A percentile compares a stretch with the other conserved stretches of the same genome.
phyloP scores from a whole-genome alignment of 2,113 vertebrate species.

The Tenrec ecaudatus region DNA sequence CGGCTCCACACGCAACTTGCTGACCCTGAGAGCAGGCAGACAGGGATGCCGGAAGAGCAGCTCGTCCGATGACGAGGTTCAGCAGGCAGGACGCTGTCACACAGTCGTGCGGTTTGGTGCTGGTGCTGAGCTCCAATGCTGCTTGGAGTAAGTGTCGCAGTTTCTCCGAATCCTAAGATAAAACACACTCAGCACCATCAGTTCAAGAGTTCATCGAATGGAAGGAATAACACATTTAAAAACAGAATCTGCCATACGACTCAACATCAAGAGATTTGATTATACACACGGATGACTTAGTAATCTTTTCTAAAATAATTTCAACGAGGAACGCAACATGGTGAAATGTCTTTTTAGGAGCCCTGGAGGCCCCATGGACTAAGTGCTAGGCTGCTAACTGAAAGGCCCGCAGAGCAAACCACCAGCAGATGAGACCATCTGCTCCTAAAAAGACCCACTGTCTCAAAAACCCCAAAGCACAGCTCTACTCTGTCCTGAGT shows the following conservation, averaged over 20 bases:
- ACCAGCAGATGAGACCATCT: no score
- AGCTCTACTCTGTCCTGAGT: no score
- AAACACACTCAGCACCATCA: slow-evolving; percentile 18
- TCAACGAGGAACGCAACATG: neutral
- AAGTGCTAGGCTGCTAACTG: no score
- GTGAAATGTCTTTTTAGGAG: neutral
- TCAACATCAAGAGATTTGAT: neutral
- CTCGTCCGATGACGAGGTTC: slow-evolving; percentile 90
- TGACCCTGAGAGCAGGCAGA: slow-evolving; percentile 80
- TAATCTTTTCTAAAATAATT: slow-evolving; percentile 13
- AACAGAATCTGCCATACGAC: neutral
- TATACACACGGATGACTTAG: neutral
- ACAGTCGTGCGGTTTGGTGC: slow-evolving; percentile 96
- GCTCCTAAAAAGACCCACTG: no score
- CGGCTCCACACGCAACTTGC: slow-evolving; percentile 13
- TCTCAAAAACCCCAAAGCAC: no score
- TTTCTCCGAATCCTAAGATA: slow-evolving; percentile 86
- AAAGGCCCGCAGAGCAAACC: no score
- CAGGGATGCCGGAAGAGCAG: slow-evolving; percentile 85
- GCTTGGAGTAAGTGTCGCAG: slow-evolving; percentile 88
- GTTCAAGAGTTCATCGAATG: neutral
- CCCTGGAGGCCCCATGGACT: no score
- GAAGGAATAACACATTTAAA: neutral
- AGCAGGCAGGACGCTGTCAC: slow-evolving; percentile 95
- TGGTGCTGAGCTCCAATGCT: slow-evolving; percentile 94